Percentiles rank a stretch among this genome's conserved stretches.
Evolutionary conservation across 2,888 invertebrate genomes (phyloP).

Genomic region (Drosophila maculinotata): DNA sequence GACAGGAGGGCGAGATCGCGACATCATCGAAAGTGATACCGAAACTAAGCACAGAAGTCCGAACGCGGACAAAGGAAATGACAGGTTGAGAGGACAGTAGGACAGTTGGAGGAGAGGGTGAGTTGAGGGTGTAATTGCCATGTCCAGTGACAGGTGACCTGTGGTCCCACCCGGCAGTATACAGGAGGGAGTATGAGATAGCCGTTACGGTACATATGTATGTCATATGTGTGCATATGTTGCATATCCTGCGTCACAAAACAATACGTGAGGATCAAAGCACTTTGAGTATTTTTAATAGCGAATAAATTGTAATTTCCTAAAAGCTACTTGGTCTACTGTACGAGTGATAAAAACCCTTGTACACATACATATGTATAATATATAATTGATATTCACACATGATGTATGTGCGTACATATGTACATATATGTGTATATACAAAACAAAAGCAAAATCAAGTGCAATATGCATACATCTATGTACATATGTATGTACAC

Average conservation of each 20-base stretch:
- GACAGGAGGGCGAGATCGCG: conserved; percentile 7
- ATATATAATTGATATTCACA: too few species aligned
- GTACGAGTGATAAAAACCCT: too few species aligned
- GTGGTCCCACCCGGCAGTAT: too few species aligned
- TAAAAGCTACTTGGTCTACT: background rate
- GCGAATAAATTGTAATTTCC: background rate
- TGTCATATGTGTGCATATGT: background rate
- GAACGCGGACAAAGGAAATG: background rate
- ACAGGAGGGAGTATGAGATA: too few species aligned
- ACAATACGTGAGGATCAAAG: background rate
- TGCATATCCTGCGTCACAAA: background rate
- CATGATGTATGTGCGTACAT: background rate
- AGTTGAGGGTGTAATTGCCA: conserved; percentile 42
- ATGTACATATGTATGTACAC: background rate
- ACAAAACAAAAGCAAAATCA: background rate
- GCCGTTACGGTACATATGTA: conserved; percentile 1
- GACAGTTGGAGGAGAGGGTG: conserved; percentile 6
- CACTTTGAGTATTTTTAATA: too few species aligned
- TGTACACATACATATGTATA: background rate
- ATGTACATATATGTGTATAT: background rate
- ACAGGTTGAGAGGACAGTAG: background rate
- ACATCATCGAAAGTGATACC: conserved; percentile 7
- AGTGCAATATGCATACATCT: background rate
- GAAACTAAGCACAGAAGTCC: conserved; percentile 5
- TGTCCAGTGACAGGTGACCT: conserved; percentile 43